Conservation (phyloP, 2,797 vertebrate species). For the Clarias laeviceps region DNA sequence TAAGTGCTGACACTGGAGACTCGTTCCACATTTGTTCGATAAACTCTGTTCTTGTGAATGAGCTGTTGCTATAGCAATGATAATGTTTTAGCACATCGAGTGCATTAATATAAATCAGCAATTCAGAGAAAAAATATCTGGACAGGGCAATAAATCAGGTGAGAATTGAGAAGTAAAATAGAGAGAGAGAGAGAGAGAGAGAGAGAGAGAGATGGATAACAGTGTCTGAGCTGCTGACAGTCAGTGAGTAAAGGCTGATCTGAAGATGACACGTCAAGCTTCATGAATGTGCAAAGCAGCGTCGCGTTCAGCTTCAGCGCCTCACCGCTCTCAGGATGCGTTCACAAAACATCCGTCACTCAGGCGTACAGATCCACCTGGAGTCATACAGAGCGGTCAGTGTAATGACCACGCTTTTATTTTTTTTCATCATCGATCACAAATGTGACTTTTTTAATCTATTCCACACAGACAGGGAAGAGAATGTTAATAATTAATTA, state of each 20-base stretch:
- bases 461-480: background rate
- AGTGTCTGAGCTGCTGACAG: constrained; percentile 31
- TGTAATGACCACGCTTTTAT: background rate
- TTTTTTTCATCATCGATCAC: background rate
- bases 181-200: constrained; percentile 5
- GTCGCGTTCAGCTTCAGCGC: background rate
- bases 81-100: too few relatives aligned
- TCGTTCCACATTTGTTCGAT: background rate
- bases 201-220: constrained; percentile 15
- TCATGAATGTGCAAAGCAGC: constrained; percentile 43
- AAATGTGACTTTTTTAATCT: background rate
- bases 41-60: background rate
- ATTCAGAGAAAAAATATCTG: background rate
- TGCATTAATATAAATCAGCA: background rate
- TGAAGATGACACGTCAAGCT: constrained; percentile 44
- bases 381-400: background rate
- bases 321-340: background rate
- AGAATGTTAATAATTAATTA: background rate
- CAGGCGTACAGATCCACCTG: background rate
- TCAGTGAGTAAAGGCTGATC: constrained; percentile 43
- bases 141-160: background rate
- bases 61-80: background rate
- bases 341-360: constrained; percentile 7
- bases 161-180: background rate
- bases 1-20: background rate